phyloP scores from a whole-genome alignment of 2,113 vertebrate species.

The Ptychochromis oligacanthus region DNA sequence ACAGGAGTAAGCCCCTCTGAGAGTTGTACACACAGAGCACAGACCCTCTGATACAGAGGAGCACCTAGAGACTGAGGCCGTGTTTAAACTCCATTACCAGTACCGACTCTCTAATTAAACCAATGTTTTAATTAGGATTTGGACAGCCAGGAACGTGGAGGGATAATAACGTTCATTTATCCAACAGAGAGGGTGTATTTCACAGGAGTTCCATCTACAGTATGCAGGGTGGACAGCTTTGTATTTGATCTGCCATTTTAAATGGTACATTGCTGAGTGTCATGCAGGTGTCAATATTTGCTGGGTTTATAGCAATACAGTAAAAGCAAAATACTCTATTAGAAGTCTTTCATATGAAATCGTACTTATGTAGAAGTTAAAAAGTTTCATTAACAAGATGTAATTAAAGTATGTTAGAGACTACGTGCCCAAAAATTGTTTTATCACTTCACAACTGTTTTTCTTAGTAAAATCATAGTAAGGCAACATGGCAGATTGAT shows the following conservation, averaged over 20 bases:
- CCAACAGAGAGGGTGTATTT: conserved; percentile 54
- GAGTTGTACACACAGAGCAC: conserved; percentile 52
- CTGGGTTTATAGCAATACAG: not conserved
- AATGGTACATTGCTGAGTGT: not conserved
- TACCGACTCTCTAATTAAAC: conserved; percentile 75
- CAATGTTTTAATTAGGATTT: conserved; percentile 80
- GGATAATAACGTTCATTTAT: conserved; percentile 70
- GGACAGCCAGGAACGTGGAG: conserved; percentile 58
- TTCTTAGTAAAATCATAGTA: not conserved
- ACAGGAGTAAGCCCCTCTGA: conserved; percentile 55
- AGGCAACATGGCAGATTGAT: not conserved
- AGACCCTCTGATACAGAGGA: conserved; percentile 67
- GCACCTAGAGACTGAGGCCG: conserved; percentile 68
- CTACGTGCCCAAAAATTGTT: not conserved
- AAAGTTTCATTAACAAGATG: not conserved
- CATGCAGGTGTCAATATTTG: not conserved
- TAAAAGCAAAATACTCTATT: not conserved
- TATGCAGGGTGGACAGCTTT: not conserved
- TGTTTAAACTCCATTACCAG: conserved; percentile 79
- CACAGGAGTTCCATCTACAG: conserved; percentile 25
- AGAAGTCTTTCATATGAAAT: not conserved
- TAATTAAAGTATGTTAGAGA: not conserved
- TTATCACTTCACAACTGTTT: not conserved
- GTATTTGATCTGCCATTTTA: conserved; percentile 25
- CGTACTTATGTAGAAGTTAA: not conserved